Base-by-base conservation (phyloP, 2,113 vertebrate species). In the Pterocles orientalis region DNA sequence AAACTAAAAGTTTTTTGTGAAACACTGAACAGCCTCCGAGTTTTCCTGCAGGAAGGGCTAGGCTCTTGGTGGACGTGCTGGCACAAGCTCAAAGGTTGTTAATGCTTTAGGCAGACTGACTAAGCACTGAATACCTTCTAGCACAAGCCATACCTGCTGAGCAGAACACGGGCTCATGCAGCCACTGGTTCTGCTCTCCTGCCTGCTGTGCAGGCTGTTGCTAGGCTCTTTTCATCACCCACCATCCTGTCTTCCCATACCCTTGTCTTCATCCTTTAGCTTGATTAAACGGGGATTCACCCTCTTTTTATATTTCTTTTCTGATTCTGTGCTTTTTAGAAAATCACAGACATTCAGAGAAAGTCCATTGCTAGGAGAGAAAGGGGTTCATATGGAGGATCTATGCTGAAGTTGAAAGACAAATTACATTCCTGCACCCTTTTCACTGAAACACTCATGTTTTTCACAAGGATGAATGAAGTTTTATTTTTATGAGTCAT, bases 101-200 rank as follows among this genome's bases (percentile, higher is more conserved):
- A 36, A 12, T 8, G 43, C 43, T 41, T 64, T 5, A 34, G 41
- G 72, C 7, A 4, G 14, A 18, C 33, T 0, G 2, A 14, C 21
- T 26, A 24, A 51, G 57, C 11, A 31, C 21, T 1, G 33, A 62
- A 33, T 6, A 34, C 21, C 15, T 57, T 18, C 21, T 34, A 65
- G 66, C 51, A 50, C 11, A 12, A 51, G 60, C 34, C 20, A 57
- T 15, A 6, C 25, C 43, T 57, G 43, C 41, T 3, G 12, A 78
- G 43, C 12, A 3, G 50, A 36, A 50, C 18, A 7, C 1, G 0
- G 34, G 18, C 43, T 24, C 18, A 3, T 12, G 34, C 34, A 70
- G 11, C 31, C 25, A 7, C 41, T 0, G 0, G 9, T 36, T 33
- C 62, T 43, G 34, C 34, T 25, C 41, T 39, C 18, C 31, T 17